Evolutionary conservation across 2,888 invertebrate genomes (phyloP), one percentile per base, ranked within the genome.

Genomic region (Ectemnius lituratus): DNA sequence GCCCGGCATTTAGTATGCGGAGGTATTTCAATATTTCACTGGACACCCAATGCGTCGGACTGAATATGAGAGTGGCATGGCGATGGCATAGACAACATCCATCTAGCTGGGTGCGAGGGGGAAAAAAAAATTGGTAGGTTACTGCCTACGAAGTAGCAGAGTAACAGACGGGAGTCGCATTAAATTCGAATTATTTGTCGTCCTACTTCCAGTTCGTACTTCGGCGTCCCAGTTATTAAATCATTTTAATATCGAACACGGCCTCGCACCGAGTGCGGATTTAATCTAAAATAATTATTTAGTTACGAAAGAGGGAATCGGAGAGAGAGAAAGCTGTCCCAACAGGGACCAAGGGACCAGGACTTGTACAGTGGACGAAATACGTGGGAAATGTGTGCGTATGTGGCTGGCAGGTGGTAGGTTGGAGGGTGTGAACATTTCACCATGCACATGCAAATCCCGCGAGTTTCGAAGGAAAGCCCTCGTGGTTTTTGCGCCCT

Each of bases 401-500:
- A 16, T n/a, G 57, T 57, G 57, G 46, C 28, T 49, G 37, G 37
- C 46, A 46, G 6, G 65, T 57, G 58, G 49, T 58, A 62, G 16
- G 4, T 16, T 59, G 18, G 60, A 23, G 59, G 37, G 61, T 37
- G 66, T 37, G 27, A 56, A 49, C 62, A 60, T 67, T 27, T 56
- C 68, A 23, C 70, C 28, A 37, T n/a, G 70, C 59, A 64, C 70
- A 67, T 67, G 79, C 70, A 81, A 77, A 81, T 81, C 77, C 73
- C 67, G 63, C 64, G 67, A 73, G 70, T 80, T 80, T 74, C 67
- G 72, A 73, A 77, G 74, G 67, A 82, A 63, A 75, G 67, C 73
- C 57, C 62, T 59, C 58, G 64, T 73, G 67, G 76, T 82, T 82
- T 82, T 82, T 82, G 76, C 76, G 62, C 67, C 62, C 74, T 69